phyloP scores from a whole-genome alignment of 2,888 invertebrate species.

The Drosophila meridionalis region DNA sequence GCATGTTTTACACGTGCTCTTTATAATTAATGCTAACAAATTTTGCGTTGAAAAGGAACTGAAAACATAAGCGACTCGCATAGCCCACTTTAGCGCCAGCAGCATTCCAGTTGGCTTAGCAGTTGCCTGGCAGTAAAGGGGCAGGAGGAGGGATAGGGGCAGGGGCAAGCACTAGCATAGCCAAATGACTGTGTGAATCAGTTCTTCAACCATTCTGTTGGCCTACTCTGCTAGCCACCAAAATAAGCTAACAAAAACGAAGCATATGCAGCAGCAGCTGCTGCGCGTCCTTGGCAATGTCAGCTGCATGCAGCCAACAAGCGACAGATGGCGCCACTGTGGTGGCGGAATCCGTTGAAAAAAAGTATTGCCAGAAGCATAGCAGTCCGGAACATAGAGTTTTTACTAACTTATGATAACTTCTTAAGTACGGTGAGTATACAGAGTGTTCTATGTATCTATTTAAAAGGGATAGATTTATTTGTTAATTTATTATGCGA shows the following conservation, averaged over 20 bases:
- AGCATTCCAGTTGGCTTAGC: constrained; percentile 22
- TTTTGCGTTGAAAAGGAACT: constrained; percentile 40
- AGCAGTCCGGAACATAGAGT: neutral
- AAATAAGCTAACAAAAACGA: constrained; percentile 27
- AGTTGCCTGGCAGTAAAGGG: neutral
- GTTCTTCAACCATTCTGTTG: constrained; percentile 37
- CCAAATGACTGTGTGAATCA: constrained; percentile 22
- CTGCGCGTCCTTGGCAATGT: constrained; percentile 68
- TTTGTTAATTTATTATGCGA: too few relatives aligned
- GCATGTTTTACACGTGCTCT: constrained; percentile 58
- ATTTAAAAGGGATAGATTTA: too few relatives aligned
- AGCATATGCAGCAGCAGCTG: constrained; percentile 49
- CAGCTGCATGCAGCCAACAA: constrained; percentile 59
- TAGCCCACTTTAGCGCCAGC: constrained; percentile 26
- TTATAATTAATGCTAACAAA: constrained; percentile 75
- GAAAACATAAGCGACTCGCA: constrained; percentile 30
- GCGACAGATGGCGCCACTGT: constrained; percentile 50
- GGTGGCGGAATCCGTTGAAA: too few relatives aligned
- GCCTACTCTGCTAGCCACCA: constrained; percentile 12
- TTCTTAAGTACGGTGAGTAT: neutral
- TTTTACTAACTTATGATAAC: neutral
- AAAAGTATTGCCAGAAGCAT: neutral
- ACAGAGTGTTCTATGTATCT: too few relatives aligned
- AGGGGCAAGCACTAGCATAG: too few relatives aligned
- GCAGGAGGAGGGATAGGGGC: neutral